Evolutionary conservation across 2,888 invertebrate genomes (phyloP).

Genomic region (Hypena proboscidalis): DNA sequence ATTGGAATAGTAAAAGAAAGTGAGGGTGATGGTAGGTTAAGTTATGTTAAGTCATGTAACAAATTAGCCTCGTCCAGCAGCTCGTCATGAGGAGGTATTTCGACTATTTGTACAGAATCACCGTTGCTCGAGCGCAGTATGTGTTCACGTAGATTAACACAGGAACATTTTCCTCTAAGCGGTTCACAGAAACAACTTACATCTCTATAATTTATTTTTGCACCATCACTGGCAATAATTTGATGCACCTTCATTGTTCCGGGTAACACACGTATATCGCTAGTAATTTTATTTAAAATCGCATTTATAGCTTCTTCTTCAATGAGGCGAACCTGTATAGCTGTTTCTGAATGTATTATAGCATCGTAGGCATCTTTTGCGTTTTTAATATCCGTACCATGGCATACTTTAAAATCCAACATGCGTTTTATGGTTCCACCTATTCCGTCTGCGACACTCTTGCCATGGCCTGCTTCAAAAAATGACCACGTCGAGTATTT

Average conservation of each 20-base stretch:
- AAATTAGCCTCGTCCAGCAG: too few species aligned
- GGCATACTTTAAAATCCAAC: slow-evolving; percentile 5
- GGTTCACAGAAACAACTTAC: slow-evolving; percentile 13
- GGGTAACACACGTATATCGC: slow-evolving; percentile 2
- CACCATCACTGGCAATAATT: slow-evolving; percentile 9
- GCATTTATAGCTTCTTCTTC: background rate
- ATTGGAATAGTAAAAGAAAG: too few species aligned
- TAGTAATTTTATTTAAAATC: slow-evolving; percentile 1
- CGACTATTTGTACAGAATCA: too few species aligned
- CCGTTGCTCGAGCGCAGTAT: background rate
- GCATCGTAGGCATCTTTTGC: slow-evolving; percentile 8
- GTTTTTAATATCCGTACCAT: slow-evolving; percentile 9
- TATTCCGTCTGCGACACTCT: slow-evolving; percentile 17
- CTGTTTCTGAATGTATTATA: background rate
- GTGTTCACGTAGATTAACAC: slow-evolving; percentile 7
- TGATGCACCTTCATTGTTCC: slow-evolving; percentile 24
- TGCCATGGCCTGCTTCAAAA: slow-evolving; percentile 18
- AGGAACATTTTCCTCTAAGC: slow-evolving; percentile 9
- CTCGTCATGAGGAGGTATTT: too few species aligned
- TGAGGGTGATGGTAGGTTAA: background rate
- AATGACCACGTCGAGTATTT: slow-evolving; percentile 12
- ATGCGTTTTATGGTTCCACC: slow-evolving; percentile 10
- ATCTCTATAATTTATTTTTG: slow-evolving; percentile 10
- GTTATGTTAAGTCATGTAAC: background rate
- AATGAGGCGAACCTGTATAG: background rate